Evolutionary conservation across 2,888 invertebrate genomes (phyloP), one percentile per base, ranked within the genome.

Genomic region (Torymus aiolomorphi): DNA sequence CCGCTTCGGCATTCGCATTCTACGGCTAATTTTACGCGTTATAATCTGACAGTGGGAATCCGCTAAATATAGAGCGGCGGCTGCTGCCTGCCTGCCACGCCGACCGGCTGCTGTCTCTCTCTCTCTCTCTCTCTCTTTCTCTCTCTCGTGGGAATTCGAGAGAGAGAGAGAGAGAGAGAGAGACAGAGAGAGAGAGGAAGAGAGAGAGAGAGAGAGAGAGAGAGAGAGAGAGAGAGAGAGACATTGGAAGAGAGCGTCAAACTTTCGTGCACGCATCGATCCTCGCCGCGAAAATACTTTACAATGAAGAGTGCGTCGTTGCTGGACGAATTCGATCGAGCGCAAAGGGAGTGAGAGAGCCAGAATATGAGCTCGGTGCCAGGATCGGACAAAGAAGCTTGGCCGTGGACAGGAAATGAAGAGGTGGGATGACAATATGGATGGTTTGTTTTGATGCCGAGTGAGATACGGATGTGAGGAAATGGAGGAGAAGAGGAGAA

Each of bases 21-120:
- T 77, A 57, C 49, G 66, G 80, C 77, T 80, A 80, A 80, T 80
- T 80, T 77, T 80, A 77, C 77, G 42, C 70, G 10, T 70, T 77
- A 73, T 65, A 73, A 80, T 66, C 67, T 72, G 67, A 80, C 72
- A 10, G 52, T 59, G 31, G 76, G 63, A 73, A 63, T 73, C 20
- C 49, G 63, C 63, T 80, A 80, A 80, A 77, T 80, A 80, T 80
- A 80, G 65, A 20, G 2, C 42, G 42, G 8, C 42, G 5, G 42
- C 42, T 42, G 42, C 42, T 42, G 42, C 42, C 42, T 42, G 42
- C 42, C 8, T 42, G 42, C 42, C 42, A 8, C 42, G 42, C 42
- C 42, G 42, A 8, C 42, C 42, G 42, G 8, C 42, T 42, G 8
- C 20, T n/a, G n/a, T n/a, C n/a, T n/a, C n/a, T n/a, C 31, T 31